Percentiles rank a stretch among this genome's conserved stretches.
Evolutionary conservation across 2,797 vertebrate species (phyloP).

Genomic region (Anomalospiza imberbis): DNA sequence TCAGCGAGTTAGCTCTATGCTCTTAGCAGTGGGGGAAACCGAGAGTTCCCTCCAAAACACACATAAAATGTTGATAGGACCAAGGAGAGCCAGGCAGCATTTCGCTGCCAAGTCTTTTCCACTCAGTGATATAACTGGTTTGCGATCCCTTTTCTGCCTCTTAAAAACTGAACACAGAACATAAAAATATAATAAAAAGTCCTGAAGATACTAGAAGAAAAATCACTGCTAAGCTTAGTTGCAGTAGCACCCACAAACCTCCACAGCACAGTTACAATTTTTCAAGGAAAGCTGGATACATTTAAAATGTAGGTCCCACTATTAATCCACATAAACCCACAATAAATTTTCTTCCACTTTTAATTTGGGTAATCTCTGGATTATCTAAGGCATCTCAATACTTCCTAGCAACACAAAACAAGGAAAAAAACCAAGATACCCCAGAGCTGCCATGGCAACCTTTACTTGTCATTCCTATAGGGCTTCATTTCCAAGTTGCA

Average conservation of each 20-base stretch:
- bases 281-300: neutral
- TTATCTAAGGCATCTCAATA: neutral
- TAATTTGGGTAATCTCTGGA: neutral
- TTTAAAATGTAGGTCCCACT: neutral
- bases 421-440: neutral
- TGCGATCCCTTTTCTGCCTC: neutral
- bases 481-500: neutral
- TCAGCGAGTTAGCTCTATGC: accelerated
- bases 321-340: neutral
- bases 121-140: neutral
- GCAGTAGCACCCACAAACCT: neutral
- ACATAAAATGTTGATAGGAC: neutral
- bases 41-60: neutral
- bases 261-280: neutral
- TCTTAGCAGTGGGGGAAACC: accelerated
- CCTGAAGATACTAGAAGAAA: neutral
- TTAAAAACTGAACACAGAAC: neutral
- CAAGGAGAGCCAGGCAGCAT: neutral
- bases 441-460: neutral
- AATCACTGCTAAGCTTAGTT: neutral
- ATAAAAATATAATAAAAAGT: neutral
- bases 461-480: neutral
- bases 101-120: neutral
- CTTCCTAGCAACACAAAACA: neutral
- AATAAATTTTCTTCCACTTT: neutral